Conservation (phyloP, 2,888 invertebrate genomes). For the Diploptera punctata region DNA sequence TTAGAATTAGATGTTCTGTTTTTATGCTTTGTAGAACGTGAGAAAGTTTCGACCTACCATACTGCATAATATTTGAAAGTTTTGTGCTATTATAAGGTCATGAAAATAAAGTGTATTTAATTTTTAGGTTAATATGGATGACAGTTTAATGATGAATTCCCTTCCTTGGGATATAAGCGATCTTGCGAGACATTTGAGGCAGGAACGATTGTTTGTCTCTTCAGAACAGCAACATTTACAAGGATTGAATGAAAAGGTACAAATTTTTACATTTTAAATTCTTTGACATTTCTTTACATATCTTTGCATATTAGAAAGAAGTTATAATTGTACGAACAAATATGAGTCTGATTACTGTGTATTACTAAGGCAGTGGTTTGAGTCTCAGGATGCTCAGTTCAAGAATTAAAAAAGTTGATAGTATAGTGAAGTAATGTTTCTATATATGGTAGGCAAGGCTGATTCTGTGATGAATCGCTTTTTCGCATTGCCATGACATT, state of each 20-base stretch:
- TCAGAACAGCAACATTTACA: constrained; percentile 85
- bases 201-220: constrained; percentile 86
- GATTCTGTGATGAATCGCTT: no score
- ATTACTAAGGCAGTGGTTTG: no score
- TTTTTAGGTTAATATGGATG: constrained; percentile 33
- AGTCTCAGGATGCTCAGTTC: no score
- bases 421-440: no score
- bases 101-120: background rate
- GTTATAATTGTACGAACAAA: no score
- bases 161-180: constrained; percentile 62
- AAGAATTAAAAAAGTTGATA: no score
- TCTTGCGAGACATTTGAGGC: constrained; percentile 72
- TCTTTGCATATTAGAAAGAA: no score
- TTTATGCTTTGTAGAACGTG: background rate
- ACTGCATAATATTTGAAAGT: background rate
- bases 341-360: no score
- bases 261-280: constrained; percentile 44
- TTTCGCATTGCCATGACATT: no score
- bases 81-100: background rate
- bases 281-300: no score
- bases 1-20: background rate
- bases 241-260: constrained; percentile 76
- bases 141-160: constrained; percentile 39
- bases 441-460: no score
- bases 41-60: background rate